phyloP scores from a whole-genome alignment of 2,113 vertebrate species.

The Bubalus kerabau region DNA sequence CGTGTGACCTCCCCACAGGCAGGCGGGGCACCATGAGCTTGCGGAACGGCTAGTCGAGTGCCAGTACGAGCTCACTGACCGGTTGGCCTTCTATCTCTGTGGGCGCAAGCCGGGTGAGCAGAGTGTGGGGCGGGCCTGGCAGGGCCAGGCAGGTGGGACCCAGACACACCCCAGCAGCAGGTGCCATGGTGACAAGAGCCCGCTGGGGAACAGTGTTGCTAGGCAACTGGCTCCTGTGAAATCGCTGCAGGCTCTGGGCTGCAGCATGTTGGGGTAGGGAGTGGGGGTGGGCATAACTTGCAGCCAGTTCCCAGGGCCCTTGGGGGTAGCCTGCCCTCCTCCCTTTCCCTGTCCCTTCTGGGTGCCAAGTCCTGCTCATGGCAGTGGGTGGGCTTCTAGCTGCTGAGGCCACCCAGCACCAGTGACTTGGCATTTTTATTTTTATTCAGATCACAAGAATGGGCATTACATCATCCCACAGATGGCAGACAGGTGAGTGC shows the following conservation, averaged over 20 bases:
- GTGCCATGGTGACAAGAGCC: conserved; percentile 66
- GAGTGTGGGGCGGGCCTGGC: not conserved
- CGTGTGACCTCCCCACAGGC: conserved; percentile 81
- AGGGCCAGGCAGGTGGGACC: conserved; percentile 51
- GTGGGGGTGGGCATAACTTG: conserved; percentile 32
- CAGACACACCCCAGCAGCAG: conserved; percentile 68
- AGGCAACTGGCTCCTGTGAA: conserved; percentile 72
- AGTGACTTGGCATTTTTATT: conserved; percentile 64
- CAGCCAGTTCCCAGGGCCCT: not conserved
- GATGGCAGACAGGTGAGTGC: conserved; percentile 97
- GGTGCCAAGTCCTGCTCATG: not conserved
- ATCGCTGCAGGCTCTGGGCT: conserved; percentile 53
- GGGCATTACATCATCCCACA: conserved; percentile 99
- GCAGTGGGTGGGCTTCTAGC: conserved; percentile 39
- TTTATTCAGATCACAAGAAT: conserved; percentile 94
- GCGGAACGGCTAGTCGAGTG: conserved; percentile 97
- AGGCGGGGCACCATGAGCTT: conserved; percentile 95
- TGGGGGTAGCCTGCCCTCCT: not conserved
- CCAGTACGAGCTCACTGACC: conserved; percentile 97
- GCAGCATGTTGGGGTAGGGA: not conserved
- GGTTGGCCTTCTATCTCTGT: conserved; percentile 96
- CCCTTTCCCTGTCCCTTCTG: not conserved
- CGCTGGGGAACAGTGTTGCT: conserved; percentile 69
- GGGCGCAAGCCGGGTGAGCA: conserved; percentile 94
- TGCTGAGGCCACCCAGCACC: conserved; percentile 5